phyloP scores from a whole-genome alignment of 2,113 vertebrate species.

The Neopipo cinnamomea region DNA sequence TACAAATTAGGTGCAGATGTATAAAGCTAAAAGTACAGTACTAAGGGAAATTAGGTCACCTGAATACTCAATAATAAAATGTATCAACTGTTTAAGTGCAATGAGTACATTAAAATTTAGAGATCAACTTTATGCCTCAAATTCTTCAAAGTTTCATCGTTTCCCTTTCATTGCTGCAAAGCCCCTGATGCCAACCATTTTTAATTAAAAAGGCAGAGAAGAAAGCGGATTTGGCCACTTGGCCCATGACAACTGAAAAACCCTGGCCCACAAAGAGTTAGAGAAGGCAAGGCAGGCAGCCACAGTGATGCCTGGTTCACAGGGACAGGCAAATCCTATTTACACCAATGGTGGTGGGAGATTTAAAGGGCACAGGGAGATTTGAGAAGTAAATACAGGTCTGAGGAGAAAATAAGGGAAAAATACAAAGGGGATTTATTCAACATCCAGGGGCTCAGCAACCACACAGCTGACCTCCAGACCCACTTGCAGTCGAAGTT shows the following conservation, averaged over 20 bases:
- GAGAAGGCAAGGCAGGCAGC: neutral
- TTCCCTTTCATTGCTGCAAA: constrained; percentile 38
- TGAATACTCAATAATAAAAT: constrained; percentile 71
- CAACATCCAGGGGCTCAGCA: neutral
- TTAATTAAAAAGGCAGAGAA: constrained; percentile 51
- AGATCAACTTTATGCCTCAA: constrained; percentile 25
- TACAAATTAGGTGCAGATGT: constrained; percentile 86
- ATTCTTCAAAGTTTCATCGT: constrained; percentile 49
- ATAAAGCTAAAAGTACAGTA: constrained; percentile 75
- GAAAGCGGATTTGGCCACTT: neutral
- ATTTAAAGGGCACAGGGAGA: neutral
- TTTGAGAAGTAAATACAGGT: neutral
- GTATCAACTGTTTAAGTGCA: constrained; percentile 66
- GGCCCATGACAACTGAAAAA: neutral
- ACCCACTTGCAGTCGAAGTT: neutral
- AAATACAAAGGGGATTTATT: neutral
- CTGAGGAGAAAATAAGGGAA: fast-evolving
- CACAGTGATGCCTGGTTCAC: neutral
- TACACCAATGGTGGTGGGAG: neutral
- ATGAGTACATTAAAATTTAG: constrained; percentile 57
- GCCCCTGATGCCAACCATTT: constrained; percentile 22
- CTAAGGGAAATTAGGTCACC: constrained; percentile 77
- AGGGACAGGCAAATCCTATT: neutral
- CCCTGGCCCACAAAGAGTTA: neutral
- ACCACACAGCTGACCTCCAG: neutral